Base-by-base conservation (phyloP, 2,797 vertebrate species). In the Coranthus polyacanthus region DNA sequence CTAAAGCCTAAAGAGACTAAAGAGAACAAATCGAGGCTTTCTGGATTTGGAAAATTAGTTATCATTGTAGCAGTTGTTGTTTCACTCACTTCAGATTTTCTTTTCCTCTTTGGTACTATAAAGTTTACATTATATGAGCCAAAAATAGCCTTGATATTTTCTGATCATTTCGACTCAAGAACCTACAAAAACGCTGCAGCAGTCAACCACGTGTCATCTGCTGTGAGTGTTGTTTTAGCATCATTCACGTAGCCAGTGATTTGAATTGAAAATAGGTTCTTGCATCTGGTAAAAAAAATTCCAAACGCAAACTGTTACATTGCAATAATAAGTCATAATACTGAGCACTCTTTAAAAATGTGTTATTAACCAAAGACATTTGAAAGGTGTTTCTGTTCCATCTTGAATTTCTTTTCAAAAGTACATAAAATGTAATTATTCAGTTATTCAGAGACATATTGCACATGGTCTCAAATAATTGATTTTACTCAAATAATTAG, bases 321-420 rank as follows among this genome's bases (percentile, higher is more conserved):
- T 37, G 0, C 3, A 18, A n/a, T 53, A 37, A 52, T 17, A 15
- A 1, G 17, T 26, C 34, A 5, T 29, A 49, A 55, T 17, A 49
- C 0, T 21, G 1, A 56, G 5, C 15, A 7, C 3, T 42, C 22
- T 47, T 29, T 32, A 12, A 37, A 50, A 36, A 42, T n/a, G n/a
- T 57, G n/a, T 57, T 37, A 6, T 42, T 10, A 71, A 29, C 77
- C 62, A 81, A 86, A 82, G 67, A 82, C 38, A 7, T 59, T 64
- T n/a, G n/a, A n/a, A n/a, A n/a, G n/a, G 54, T 52, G 11, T 38
- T 9, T 7, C 53, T 0, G n/a, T n/a, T n/a, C n/a, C n/a, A n/a
- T n/a, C n/a, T n/a, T n/a, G n/a, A n/a, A n/a, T n/a, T n/a, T n/a
- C n/a, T n/a, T n/a, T n/a, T n/a, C n/a, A n/a, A n/a, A n/a, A n/a